Evolutionary conservation across 35 echinoderm and acorn worm species (phyloP).

Genomic region (Amphiura filiformis): DNA sequence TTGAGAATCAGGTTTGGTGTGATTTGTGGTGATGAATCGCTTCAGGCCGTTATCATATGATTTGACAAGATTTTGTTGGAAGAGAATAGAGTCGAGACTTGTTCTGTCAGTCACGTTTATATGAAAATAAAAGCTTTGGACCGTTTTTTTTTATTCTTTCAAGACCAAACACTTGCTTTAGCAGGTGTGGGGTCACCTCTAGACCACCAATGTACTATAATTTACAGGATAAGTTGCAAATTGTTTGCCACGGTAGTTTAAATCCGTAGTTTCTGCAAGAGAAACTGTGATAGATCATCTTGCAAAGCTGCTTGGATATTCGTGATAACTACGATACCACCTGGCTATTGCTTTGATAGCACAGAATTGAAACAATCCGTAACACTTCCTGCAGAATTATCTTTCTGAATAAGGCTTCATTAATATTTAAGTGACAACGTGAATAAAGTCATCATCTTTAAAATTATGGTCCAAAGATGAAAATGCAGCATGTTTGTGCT

Average conservation of each 20-base stretch:
- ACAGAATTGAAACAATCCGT: no score
- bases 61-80: not conserved
- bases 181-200: not conserved
- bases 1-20: not conserved
- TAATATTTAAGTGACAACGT: no score
- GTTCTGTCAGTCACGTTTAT: not conserved
- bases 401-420: no score
- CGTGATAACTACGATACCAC: no score
- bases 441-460: no score
- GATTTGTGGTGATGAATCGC: not conserved
- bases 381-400: no score
- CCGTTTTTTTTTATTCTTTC: not conserved
- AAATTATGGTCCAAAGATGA: no score
- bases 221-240: not conserved
- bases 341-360: no score
- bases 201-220: not conserved
- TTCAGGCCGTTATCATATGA: not conserved
- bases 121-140: not conserved
- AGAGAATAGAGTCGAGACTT: not conserved
- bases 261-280: no score
- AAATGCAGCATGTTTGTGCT: no score
- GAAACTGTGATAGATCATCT: no score
- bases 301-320: no score
- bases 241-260: not conserved
- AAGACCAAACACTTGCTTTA: not conserved